Conservation (phyloP, 92 coral and sea anemone genomes). For the Siderastrea radians region DNA sequence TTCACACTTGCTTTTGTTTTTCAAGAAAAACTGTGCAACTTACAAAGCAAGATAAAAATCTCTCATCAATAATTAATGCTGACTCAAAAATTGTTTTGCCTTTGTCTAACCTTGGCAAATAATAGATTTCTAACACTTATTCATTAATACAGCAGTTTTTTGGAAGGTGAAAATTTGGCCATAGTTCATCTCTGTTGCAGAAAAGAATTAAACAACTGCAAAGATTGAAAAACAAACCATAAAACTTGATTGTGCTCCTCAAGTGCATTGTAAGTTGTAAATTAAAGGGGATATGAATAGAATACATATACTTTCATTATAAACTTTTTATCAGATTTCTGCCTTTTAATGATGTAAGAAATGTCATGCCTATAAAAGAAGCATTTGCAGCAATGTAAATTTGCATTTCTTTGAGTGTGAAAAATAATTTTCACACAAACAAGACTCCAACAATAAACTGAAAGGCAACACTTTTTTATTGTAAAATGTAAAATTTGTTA, state of each 20-base stretch:
- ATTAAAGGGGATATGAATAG: neutral
- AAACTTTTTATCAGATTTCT: neutral
- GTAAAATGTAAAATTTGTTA: neutral
- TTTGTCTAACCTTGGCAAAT: conserved; percentile 16
- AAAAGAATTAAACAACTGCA: no score
- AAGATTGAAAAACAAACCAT: no score
- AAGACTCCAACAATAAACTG: neutral
- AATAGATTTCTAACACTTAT: neutral
- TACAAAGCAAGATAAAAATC: neutral
- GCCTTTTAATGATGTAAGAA: neutral
- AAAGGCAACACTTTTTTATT: neutral
- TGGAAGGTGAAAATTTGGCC: neutral
- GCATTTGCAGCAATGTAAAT: neutral
- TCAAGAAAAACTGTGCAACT: neutral
- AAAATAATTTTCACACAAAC: neutral
- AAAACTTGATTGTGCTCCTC: no score
- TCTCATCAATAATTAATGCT: conserved; percentile 11
- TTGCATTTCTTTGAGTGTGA: neutral
- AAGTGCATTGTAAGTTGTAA: no score
- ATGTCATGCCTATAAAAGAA: neutral
- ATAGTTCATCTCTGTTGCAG: neutral
- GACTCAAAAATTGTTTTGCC: neutral
- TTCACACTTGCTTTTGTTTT: conserved; percentile 1
- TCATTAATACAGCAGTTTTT: neutral
- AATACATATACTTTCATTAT: neutral